These are phyloP conservation scores for Enhydra lutris DNA, from an alignment of 2,113 vertebrate species.

Conservation along the genomic window DNA sequence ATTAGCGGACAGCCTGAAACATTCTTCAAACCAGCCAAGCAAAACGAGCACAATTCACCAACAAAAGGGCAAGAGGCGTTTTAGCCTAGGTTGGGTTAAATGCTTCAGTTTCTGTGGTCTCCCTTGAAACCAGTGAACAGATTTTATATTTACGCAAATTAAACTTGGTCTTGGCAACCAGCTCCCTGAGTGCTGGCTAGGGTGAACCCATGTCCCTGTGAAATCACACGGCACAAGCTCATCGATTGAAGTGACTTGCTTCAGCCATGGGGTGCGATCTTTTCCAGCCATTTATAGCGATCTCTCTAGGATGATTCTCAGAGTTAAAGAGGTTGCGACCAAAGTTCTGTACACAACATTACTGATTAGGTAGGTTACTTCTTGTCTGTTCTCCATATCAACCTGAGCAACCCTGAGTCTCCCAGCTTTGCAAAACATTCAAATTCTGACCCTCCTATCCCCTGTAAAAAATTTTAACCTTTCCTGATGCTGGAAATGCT, in stretches of 20 bases:
- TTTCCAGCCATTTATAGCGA: neutral
- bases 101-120: conserved; percentile 6
- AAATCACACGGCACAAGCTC: neutral
- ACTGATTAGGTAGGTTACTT: neutral
- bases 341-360: neutral
- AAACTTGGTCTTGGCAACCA: conserved; percentile 23
- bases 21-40: conserved; percentile 3
- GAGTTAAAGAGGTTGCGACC: neutral
- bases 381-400: neutral
- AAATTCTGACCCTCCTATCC: neutral
- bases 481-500: neutral
- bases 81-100: conserved; percentile 20
- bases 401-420: neutral
- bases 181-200: neutral
- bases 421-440: neutral
- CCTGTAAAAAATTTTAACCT: neutral
- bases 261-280: neutral
- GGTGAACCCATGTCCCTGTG: neutral
- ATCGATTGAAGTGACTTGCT: neutral
- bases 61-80: conserved; percentile 10
- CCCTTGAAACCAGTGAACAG: conserved; percentile 1
- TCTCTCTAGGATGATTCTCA: neutral
- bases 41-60: conserved; percentile 15
- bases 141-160: conserved; percentile 70
- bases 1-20: neutral